phyloP scores from a whole-genome alignment of 2,113 vertebrate genomes.

The Australoheros scitulus region DNA sequence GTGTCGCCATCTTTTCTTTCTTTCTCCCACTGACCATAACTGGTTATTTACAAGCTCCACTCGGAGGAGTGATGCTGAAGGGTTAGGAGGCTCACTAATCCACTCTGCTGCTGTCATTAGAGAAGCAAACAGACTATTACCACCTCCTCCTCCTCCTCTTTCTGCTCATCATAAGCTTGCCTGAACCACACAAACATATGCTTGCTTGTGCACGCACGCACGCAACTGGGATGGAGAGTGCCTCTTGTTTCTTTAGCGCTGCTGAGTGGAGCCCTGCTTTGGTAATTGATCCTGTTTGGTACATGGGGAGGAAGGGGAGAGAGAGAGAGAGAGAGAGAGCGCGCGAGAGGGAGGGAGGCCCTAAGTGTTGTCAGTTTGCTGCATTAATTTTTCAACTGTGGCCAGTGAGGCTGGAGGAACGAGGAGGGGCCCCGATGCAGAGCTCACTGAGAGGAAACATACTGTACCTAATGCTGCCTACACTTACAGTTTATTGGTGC shows the following conservation, averaged over 20 bases:
- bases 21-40: conserved; percentile 61
- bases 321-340: conserved; percentile 52
- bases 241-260: conserved; percentile 71
- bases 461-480: conserved; percentile 24
- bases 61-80: conserved; percentile 74
- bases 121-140: conserved; percentile 78
- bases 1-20: conserved; percentile 18
- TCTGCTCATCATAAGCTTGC: conserved; percentile 70
- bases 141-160: conserved; percentile 66
- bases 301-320: conserved; percentile 64
- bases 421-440: conserved; percentile 70
- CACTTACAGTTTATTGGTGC: conserved; percentile 5
- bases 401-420: conserved; percentile 58
- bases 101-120: conserved; percentile 78
- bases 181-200: conserved; percentile 31
- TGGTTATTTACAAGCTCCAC: conserved; percentile 74
- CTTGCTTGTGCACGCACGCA: conserved; percentile 11
- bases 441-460: conserved; percentile 50
- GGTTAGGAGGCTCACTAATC: conserved; percentile 74
- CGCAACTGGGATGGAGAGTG: conserved; percentile 64
- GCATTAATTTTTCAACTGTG: conserved; percentile 81
- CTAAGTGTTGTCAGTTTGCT: conserved; percentile 79
- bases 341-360: conserved; percentile 61
- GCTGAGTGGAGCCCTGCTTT: conserved; percentile 75
- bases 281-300: conserved; percentile 82